phyloP scores from a whole-genome alignment of 2,113 vertebrate species.

The Lophius piscatorius region DNA sequence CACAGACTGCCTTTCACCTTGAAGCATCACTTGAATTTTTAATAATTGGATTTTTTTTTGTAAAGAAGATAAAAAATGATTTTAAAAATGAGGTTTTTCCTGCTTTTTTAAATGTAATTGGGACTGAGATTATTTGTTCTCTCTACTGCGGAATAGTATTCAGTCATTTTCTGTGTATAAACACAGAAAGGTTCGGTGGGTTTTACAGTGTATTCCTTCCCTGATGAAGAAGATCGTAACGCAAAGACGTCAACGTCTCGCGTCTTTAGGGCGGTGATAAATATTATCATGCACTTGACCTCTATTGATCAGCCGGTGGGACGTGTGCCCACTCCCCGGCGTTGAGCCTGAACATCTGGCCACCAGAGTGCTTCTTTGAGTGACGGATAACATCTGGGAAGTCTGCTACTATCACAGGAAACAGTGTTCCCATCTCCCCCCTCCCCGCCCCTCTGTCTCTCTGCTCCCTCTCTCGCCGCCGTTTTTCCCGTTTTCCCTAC shows the following conservation, averaged over 20 bases:
- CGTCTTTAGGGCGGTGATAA: slow-evolving; percentile 42
- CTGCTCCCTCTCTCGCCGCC: slow-evolving; percentile 36
- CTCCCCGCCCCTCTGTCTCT: slow-evolving; percentile 48
- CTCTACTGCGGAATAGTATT: no score
- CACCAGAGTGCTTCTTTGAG: slow-evolving; percentile 75
- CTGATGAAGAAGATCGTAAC: slow-evolving; percentile 10
- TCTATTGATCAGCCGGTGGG: slow-evolving; percentile 63
- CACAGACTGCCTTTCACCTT: no score
- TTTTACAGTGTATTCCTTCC: no score
- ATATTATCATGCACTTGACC: slow-evolving; percentile 72
- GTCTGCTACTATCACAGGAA: slow-evolving; percentile 82
- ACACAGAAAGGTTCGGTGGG: no score
- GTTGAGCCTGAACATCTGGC: slow-evolving; percentile 80
- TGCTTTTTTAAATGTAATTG: no score
- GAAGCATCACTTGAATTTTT: no score
- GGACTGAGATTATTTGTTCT: no score
- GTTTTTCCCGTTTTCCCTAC: slow-evolving; percentile 59
- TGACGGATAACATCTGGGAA: slow-evolving; percentile 86
- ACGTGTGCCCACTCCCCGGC: slow-evolving; percentile 52
- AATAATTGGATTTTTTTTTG: no score
- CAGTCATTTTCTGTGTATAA: no score
- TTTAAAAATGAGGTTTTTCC: no score
- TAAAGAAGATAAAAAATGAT: no score
- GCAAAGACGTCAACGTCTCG: slow-evolving; percentile 41
- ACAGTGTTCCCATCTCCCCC: slow-evolving; percentile 75